Base-by-base conservation (phyloP, 2,113 vertebrate genomes). In the Hippocampus abdominalis region DNA sequence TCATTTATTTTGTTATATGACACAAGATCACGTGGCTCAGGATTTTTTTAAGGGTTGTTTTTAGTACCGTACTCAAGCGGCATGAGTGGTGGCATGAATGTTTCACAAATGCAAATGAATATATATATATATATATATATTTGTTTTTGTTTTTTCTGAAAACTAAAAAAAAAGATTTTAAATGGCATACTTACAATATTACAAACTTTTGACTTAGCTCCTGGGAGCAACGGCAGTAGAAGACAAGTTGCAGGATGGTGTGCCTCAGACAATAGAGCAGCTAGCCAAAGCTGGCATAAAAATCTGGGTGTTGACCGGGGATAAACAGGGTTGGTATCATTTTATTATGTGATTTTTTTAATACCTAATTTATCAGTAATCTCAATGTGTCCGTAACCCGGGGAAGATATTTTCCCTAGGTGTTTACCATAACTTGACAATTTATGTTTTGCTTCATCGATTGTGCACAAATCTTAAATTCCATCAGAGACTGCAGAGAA, bases 271-370 rank as follows among this genome's bases (percentile, higher is more conserved):
- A 29, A 94, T 98, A 11, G 89, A 93, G 81, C 94, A 90, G 60
- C 93, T 99, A 73, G 90, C 87, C 63, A 94, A 93, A 90, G 96
- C 97, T n/a, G 91, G 92, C 80, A 96, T 98, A 77, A 98, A 96
- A 86, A 93, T 97, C 65, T 98, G 97, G 96, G 93, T 98, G 73
- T 88, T 99, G 56, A 99, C 96, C 18, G 97, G 97, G 32, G 97
- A 99, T 83, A 99, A 98, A 77, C 96, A 97, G 92, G 97, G 96
- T 98, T 80, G 72, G 80, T 32, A 27, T 1, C 9, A 13, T 10
- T 13, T 15, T 64, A 23, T 64, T 64, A 1, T 64, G 51, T 54
- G 3, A 15, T n/a, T 64, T 4, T 20, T 61, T n/a, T 64, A 3
- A 7, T 23, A 10, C 6, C 4, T 64, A n/a, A 2, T 42, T n/a